These are phyloP conservation scores for Pelodiscus sinensis DNA, from an alignment of 2,113 vertebrate genomes.

Conservation along the genomic window DNA sequence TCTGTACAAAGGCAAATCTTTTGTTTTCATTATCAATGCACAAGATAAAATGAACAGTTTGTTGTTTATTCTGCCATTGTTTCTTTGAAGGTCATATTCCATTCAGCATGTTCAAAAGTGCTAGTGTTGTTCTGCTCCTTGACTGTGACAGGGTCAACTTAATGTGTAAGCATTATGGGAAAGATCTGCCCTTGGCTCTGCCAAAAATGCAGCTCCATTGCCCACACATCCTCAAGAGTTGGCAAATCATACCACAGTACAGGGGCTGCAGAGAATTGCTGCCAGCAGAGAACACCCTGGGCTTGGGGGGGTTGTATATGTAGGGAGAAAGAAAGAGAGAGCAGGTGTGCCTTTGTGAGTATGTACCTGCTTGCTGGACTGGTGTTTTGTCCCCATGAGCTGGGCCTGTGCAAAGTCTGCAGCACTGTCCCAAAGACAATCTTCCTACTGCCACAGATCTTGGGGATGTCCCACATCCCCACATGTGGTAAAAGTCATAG, in stretches of 20 bases:
- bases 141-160: background rate
- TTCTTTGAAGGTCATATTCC: background rate
- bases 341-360: too few species aligned
- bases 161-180: background rate
- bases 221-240: background rate
- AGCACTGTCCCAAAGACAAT: background rate
- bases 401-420: background rate
- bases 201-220: background rate
- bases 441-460: background rate
- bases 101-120: background rate
- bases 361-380: too few species aligned
- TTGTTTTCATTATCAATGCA: background rate
- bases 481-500: background rate
- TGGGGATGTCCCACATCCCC: too few species aligned
- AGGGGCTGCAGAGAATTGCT: background rate
- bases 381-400: background rate
- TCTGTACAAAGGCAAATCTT: background rate
- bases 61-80: background rate
- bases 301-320: background rate
- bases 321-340: too few species aligned
- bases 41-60: background rate
- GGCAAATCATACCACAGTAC: background rate
- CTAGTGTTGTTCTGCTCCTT: background rate
- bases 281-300: background rate
- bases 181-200: background rate